phyloP scores from a whole-genome alignment of 2,113 vertebrate species.

The Gymnarchus niloticus region DNA sequence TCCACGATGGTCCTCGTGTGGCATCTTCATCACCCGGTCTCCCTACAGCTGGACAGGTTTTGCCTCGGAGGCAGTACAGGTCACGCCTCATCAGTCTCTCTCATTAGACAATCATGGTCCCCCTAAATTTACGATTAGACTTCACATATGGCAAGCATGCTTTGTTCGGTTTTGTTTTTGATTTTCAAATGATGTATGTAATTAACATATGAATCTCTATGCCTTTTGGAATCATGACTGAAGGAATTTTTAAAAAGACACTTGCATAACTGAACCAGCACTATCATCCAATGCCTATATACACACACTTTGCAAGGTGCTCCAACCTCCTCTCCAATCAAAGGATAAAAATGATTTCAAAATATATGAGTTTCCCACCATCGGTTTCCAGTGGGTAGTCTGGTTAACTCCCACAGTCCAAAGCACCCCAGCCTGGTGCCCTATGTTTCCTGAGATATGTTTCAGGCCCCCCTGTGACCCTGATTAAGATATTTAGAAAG shows the following conservation, averaged over 20 bases:
- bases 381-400: no score
- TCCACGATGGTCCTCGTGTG: neutral
- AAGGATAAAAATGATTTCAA: neutral
- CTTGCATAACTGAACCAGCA: neutral
- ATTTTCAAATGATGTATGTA: neutral
- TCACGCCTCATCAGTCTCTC: slow-evolving; percentile 16
- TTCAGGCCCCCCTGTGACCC: no score
- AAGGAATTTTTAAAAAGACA: neutral
- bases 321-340: neutral
- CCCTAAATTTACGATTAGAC: neutral
- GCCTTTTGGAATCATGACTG: neutral
- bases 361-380: no score
- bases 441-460: no score
- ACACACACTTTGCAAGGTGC: no score
- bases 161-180: neutral
- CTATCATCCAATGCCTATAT: neutral
- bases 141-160: neutral
- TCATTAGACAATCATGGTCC: neutral
- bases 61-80: slow-evolving; percentile 1
- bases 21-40: neutral
- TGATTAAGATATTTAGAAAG: no score
- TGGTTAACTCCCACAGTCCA: no score
- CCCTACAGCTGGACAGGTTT: neutral
- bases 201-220: neutral
- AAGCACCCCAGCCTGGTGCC: no score